Percentiles rank a stretch among this genome's conserved stretches.
These are phyloP conservation scores for Pseudolaguvia tuberculata DNA, from an alignment of 2,113 vertebrate genomes.

Conservation along the genomic window DNA sequence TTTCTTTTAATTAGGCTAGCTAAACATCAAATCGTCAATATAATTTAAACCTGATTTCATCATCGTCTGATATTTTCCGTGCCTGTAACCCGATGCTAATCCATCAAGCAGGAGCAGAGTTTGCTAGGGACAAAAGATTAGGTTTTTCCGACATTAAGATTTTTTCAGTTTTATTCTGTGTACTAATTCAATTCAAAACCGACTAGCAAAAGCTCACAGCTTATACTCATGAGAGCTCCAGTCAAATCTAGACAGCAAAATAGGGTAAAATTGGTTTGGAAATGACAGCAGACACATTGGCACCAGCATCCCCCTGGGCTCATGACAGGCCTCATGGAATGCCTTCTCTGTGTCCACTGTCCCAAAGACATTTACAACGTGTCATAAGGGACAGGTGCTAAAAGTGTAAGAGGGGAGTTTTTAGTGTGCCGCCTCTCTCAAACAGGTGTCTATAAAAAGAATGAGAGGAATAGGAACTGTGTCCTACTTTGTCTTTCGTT, in stretches of 20 bases:
- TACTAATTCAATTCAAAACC: not conserved
- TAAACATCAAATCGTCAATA: not conserved
- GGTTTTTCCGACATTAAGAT: too few species aligned
- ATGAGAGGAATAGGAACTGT: not conserved
- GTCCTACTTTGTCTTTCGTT: not conserved
- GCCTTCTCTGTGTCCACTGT: slow-evolving; percentile 16
- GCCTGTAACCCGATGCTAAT: not conserved
- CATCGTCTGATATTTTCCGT: not conserved
- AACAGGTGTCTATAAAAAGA: slow-evolving; percentile 22
- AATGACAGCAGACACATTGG: slow-evolving; percentile 31
- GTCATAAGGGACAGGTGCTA: slow-evolving; percentile 35
- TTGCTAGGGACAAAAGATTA: slow-evolving; percentile 11
- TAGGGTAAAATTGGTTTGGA: slow-evolving; percentile 8
- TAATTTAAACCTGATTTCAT: not conserved
- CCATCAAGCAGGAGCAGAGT: slow-evolving; percentile 12
- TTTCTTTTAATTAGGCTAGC: slow-evolving; percentile 5
- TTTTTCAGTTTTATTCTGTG: too few species aligned
- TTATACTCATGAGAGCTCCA: not conserved
- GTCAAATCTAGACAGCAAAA: slow-evolving; percentile 17
- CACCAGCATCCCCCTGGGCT: slow-evolving; percentile 22
- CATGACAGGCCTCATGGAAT: slow-evolving; percentile 4
- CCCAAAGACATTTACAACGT: slow-evolving; percentile 10
- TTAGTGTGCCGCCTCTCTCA: not conserved
- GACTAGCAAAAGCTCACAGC: not conserved
- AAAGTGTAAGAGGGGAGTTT: slow-evolving; percentile 25